Base-by-base conservation (phyloP, 2,797 vertebrate species). In the Bradypodion pumilum region DNA sequence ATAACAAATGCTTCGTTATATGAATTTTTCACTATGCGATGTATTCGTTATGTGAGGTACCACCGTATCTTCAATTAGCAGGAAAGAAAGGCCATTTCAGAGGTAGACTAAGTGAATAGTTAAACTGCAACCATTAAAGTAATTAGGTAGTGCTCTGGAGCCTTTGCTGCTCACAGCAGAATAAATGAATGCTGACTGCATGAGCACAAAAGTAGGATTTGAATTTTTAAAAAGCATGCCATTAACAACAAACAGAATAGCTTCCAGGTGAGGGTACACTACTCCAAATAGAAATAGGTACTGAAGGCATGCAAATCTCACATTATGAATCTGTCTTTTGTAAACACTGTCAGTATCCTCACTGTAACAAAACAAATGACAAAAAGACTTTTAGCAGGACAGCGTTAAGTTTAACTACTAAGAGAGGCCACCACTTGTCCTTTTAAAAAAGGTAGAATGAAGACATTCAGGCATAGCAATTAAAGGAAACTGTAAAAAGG, bases 401-500 rank as follows among this genome's bases (percentile, higher is more conserved):
- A 49, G 46, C 2, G 0, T 40, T 75, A 59, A 49, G 75, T 84
- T 87, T 86, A 86, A 90, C 59, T 83, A 89, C 91, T 80, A 74
- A 56, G 75, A 88, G 69, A 88, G 78, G 52, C 59, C 73, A 88
- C 78, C 80, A 83, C 52, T 7, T 80, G 44, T 29, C 3, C 27
- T 68, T 40, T 44, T 37, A 83, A 72, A 85, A 23, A 49, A 87
- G 83, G 4, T 1, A 72, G 25, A 77, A 81, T 87, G 29, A 70
- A 42, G 8, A 4, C 80, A 90, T 82, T 35, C n/a, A 42, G 15
- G 86, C 49, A 85, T 6, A 85, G 63, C 83, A 84, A 77, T 78
- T 9, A 52, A 83, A 7, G 40, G 8, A 29, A 80, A 21, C 7
- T 69, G 29, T n/a, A 21, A 80, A 15, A 73, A 2, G 80, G 6